Conservation (phyloP, 23 tunicate genomes). For the Oikopleura vanhoeffeni region DNA sequence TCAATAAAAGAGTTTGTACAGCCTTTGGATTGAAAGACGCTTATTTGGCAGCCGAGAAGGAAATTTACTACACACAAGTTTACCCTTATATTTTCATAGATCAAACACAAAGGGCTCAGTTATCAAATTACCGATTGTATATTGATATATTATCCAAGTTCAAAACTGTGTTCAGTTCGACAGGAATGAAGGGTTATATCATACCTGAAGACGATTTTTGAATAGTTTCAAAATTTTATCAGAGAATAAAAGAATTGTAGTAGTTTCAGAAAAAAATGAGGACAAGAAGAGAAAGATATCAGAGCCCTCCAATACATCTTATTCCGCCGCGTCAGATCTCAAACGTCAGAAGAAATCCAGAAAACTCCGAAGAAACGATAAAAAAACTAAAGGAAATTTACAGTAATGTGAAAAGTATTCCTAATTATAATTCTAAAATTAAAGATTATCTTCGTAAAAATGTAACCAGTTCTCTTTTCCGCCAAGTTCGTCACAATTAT, state of each 20-base stretch:
- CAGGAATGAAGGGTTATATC: neutral
- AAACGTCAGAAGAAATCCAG: too few species aligned
- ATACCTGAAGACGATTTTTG: neutral
- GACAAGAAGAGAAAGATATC: too few species aligned
- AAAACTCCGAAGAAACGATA: neutral
- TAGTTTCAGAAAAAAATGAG: too few species aligned
- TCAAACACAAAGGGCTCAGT: neutral
- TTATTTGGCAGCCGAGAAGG: neutral
- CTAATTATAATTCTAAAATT: neutral
- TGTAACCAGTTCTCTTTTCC: neutral
- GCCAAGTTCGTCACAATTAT: neutral
- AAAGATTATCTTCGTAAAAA: neutral
- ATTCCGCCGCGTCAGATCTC: neutral
- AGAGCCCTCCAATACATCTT: too few species aligned
- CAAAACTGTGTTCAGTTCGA: neutral
- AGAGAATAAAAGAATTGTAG: too few species aligned
- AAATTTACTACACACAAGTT: neutral
- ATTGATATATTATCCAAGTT: neutral
- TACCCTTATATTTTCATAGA: neutral
- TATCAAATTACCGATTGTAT: neutral
- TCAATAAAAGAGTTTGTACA: neutral
- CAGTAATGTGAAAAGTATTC: neutral
- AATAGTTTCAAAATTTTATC: neutral
- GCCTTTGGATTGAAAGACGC: neutral
- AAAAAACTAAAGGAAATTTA: neutral